Percentiles rank a stretch among this genome's conserved stretches.
These are phyloP conservation scores for Hipparchia semele DNA, from an alignment of 2,888 invertebrate species.

Conservation along the genomic window DNA sequence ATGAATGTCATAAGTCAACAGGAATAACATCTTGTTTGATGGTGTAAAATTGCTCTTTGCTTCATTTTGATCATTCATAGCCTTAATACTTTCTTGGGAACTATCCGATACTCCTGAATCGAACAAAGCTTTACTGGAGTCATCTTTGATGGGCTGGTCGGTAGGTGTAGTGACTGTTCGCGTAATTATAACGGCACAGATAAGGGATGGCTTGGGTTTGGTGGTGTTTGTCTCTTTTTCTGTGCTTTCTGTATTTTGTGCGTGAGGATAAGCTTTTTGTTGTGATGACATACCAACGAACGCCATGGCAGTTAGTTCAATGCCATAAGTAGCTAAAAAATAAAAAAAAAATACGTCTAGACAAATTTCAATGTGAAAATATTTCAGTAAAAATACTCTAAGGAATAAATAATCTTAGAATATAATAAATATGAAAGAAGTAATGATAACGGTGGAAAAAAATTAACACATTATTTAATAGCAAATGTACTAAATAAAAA, in stretches of 20 bases:
- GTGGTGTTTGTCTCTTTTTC: slow-evolving; percentile 64
- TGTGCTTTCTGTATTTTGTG: slow-evolving; percentile 59
- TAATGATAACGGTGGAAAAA: not conserved
- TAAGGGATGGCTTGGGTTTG: slow-evolving; percentile 70
- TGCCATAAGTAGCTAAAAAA: slow-evolving; percentile 67
- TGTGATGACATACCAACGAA: slow-evolving; percentile 72
- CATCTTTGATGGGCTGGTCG: slow-evolving; percentile 67
- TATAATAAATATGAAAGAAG: not conserved
- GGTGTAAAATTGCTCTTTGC: slow-evolving; percentile 79
- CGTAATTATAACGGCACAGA: slow-evolving; percentile 71
- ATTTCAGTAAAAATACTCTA: slow-evolving; percentile 45
- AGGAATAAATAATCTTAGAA: slow-evolving; percentile 25
- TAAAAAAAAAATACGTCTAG: not conserved
- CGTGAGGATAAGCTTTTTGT: slow-evolving; percentile 63
- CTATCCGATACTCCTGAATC: slow-evolving; percentile 64
- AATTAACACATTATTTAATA: not conserved
- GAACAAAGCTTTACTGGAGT: slow-evolving; percentile 71
- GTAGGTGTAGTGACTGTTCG: slow-evolving; percentile 57
- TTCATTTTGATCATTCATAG: slow-evolving; percentile 90
- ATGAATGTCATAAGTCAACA: slow-evolving; percentile 88
- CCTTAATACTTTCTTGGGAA: slow-evolving; percentile 82
- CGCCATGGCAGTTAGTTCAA: slow-evolving; percentile 75
- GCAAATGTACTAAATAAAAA: too few relatives aligned
- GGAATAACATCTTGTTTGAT: slow-evolving; percentile 79
- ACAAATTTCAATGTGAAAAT: not conserved